A percentile compares a stretch with the other conserved stretches of the same genome.
Evolutionary conservation across 2,113 vertebrate genomes (phyloP).

Genomic region (Anseranas semipalmata): DNA sequence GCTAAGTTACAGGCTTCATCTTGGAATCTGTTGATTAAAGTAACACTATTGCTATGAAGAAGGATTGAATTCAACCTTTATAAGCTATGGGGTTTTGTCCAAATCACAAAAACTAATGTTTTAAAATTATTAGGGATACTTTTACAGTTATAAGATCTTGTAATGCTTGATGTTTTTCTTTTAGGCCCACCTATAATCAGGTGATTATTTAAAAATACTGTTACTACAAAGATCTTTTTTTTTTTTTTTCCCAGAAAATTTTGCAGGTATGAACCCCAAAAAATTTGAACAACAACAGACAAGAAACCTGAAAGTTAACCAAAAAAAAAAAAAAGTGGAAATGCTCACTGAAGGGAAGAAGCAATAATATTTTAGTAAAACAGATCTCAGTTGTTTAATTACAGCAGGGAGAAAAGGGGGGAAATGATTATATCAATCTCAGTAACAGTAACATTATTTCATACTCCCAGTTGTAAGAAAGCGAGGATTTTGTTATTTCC

Average conservation of each 20-base stretch:
- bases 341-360: neutral
- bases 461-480: neutral
- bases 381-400: neutral
- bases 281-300: neutral
- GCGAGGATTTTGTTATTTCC: neutral
- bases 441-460: neutral
- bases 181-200: neutral
- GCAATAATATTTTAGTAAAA: neutral
- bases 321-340: neutral
- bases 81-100: neutral
- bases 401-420: neutral
- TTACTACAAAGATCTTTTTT: neutral
- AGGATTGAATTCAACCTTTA: neutral
- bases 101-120: neutral
- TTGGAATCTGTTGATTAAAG: neutral
- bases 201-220: neutral
- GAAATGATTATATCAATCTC: neutral
- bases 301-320: neutral
- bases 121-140: neutral
- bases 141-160: neutral
- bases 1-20: neutral
- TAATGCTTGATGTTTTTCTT: neutral
- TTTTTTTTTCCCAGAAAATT: neutral
- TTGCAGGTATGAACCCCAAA: neutral
- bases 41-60: neutral